phyloP scores from a whole-genome alignment of 2,888 invertebrate genomes.

The Marasmarcha lunaedactyla region DNA sequence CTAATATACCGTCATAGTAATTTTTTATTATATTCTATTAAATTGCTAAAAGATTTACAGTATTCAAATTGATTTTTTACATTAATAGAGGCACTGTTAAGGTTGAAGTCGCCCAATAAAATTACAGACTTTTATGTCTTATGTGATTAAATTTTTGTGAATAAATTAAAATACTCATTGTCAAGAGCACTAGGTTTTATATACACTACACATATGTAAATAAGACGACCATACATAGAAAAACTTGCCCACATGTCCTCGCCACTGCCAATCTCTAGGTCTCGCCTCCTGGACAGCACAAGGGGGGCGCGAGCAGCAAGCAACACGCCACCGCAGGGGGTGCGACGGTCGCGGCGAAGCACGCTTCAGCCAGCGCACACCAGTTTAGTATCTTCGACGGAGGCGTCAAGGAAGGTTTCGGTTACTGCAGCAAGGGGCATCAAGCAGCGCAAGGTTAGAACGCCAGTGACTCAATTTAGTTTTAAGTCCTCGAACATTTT shows the following conservation, averaged over 20 bases:
- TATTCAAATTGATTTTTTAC: conserved; percentile 8
- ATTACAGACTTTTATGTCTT: conserved; percentile 7
- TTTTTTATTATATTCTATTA: conserved; percentile 9
- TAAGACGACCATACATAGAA: background rate
- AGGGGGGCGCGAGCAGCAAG: conserved; percentile 8
- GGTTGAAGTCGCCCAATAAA: conserved; percentile 10
- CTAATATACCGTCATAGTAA: conserved; percentile 5
- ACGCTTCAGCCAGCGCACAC: conserved; percentile 7
- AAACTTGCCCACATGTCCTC: conserved; percentile 13
- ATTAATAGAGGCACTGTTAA: conserved; percentile 6
- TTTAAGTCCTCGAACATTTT: conserved; percentile 12
- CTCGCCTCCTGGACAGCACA: conserved; percentile 4
- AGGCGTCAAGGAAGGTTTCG: conserved; percentile 8
- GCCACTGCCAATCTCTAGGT: conserved; percentile 10
- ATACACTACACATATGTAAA: conserved; percentile 11
- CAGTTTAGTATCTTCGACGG: conserved; percentile 9
- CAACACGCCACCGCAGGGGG: conserved; percentile 9
- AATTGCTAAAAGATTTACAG: conserved; percentile 8
- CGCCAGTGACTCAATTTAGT: conserved; percentile 10
- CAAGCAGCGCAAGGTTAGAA: conserved; percentile 1
- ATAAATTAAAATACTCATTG: conserved; percentile 6
- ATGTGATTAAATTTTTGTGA: conserved; percentile 2
- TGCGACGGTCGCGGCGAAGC: conserved; percentile 10
- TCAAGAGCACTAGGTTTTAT: conserved; percentile 9
- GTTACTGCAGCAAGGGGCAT: conserved; percentile 8